phyloP scores from a whole-genome alignment of 2,888 invertebrate genomes.

The Apomyelois bistriatella region DNA sequence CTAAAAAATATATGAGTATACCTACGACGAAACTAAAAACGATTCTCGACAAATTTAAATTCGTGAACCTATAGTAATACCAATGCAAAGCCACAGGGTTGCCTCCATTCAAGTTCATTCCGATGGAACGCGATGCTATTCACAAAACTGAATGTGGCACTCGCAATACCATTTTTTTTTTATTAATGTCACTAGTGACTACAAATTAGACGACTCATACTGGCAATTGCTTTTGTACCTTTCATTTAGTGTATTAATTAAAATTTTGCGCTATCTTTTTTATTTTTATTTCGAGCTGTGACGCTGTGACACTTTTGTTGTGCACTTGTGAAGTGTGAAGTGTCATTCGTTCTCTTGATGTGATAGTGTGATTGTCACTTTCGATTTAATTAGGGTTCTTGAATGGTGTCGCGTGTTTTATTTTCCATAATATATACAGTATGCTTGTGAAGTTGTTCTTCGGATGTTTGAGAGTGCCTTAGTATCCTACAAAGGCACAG shows the following conservation, averaged over 20 bases:
- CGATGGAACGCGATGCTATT: constrained; percentile 56
- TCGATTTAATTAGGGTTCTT: constrained; percentile 54
- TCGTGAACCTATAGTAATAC: constrained; percentile 27
- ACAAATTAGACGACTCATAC: constrained; percentile 66
- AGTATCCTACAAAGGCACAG: too few species aligned
- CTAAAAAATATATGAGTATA: too few species aligned
- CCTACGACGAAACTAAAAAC: too few species aligned
- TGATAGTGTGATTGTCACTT: constrained; percentile 22
- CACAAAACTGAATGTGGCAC: constrained; percentile 43
- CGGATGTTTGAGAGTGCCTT: not conserved
- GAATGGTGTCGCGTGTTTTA: constrained; percentile 25
- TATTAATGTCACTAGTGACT: constrained; percentile 57
- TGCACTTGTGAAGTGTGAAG: constrained; percentile 73
- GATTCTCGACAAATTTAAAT: not conserved
- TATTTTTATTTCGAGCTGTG: constrained; percentile 34
- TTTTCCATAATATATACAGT: constrained; percentile 4
- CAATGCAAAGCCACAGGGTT: constrained; percentile 22
- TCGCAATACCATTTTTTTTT: constrained; percentile 43
- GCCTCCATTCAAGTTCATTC: constrained; percentile 48
- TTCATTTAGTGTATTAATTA: constrained; percentile 70
- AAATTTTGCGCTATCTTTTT: constrained; percentile 66
- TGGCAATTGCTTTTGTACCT: constrained; percentile 60
- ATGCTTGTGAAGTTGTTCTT: not conserved
- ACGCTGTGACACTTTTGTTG: constrained; percentile 52
- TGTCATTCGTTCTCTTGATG: not conserved